These are phyloP conservation scores for Xestia ashworthii DNA, from an alignment of 2,888 invertebrate species.

Conservation along the genomic window DNA sequence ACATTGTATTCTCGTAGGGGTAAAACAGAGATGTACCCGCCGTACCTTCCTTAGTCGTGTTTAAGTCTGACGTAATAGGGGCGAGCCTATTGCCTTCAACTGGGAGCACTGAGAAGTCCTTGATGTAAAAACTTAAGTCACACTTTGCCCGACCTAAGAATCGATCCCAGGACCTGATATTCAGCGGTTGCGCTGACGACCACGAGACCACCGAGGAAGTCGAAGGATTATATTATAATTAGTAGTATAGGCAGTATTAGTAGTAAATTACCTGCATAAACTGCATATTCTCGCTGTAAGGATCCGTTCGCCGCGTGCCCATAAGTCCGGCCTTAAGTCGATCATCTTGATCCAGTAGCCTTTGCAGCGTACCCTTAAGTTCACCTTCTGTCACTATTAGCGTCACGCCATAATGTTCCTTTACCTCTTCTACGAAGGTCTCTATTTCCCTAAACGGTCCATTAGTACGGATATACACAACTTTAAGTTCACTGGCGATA, in stretches of 20 bases:
- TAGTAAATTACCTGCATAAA: constrained; percentile 92
- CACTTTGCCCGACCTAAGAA: too few species aligned
- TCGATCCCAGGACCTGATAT: background rate
- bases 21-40: background rate
- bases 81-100: background rate
- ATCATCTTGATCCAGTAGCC: constrained; percentile 90
- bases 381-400: constrained; percentile 92
- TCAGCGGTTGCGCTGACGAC: background rate
- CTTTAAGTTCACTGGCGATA: constrained; percentile 89
- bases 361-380: constrained; percentile 93
- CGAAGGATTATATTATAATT: background rate
- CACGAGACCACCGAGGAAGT: background rate
- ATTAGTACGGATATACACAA: constrained; percentile 95
- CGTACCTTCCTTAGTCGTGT: background rate
- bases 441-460: constrained; percentile 97
- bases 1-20: background rate
- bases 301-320: constrained; percentile 98
- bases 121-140: background rate
- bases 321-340: constrained; percentile 96
- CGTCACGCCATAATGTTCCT: constrained; percentile 93
- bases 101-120: background rate
- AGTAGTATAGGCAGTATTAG: too few species aligned
- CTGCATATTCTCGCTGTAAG: constrained; percentile 92
- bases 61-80: background rate
- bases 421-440: constrained; percentile 94